These are phyloP conservation scores for Apodemia duryi DNA, from an alignment of 2,888 invertebrate species.

Conservation along the genomic window DNA sequence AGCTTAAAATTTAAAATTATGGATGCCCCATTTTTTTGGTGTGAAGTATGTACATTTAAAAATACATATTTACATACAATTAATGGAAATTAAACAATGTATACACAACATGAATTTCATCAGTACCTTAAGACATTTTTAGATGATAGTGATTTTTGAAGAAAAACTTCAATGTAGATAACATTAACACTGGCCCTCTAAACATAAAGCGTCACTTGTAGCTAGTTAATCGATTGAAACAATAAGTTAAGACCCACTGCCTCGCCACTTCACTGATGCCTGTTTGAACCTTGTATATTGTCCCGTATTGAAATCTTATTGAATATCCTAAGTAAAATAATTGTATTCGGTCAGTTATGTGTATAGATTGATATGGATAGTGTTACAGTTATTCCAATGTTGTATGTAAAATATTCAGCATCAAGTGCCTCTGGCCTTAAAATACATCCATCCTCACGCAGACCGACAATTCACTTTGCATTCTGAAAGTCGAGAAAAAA, in stretches of 20 bases:
- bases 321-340: conserved; percentile 37
- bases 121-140: no score
- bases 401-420: conserved; percentile 8
- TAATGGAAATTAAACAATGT: no score
- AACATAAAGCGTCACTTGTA: conserved; percentile 44
- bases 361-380: conserved; percentile 31
- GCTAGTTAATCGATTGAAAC: conserved; percentile 49
- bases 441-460: conserved; percentile 33
- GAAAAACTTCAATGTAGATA: neutral
- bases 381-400: conserved; percentile 22
- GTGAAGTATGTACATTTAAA: no score
- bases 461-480: conserved; percentile 41
- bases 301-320: conserved; percentile 30
- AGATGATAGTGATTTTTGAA: no score
- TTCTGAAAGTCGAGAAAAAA: conserved; percentile 37
- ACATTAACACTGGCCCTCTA: neutral
- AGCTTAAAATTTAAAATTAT: no score
- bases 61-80: no score
- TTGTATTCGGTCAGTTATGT: conserved; percentile 28
- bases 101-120: no score
- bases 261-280: conserved; percentile 34
- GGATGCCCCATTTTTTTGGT: no score
- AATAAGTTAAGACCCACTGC: conserved; percentile 42
- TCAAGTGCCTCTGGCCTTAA: conserved; percentile 16
- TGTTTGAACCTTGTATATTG: conserved; percentile 31